Evolutionary conservation across 2,113 vertebrate genomes (phyloP).

Genomic region (Ciconia maguari): DNA sequence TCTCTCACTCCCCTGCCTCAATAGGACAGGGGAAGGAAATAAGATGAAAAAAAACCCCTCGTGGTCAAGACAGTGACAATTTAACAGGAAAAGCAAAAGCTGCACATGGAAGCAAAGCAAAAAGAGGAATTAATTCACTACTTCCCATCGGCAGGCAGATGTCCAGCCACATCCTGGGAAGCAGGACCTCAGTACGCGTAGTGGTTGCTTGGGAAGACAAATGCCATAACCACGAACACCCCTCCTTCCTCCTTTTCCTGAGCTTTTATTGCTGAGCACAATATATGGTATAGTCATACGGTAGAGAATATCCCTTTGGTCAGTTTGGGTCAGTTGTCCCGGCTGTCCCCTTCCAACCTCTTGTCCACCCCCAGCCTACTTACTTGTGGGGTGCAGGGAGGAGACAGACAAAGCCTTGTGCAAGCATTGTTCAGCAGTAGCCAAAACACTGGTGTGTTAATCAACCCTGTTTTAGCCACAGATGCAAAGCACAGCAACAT

Average conservation of each 20-base stretch:
- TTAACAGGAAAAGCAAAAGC: background rate
- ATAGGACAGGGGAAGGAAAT: background rate
- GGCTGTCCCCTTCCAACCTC: background rate
- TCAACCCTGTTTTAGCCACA: background rate
- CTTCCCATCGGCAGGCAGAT: background rate
- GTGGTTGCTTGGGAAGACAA: background rate
- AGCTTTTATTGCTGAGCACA: background rate
- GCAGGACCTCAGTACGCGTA: background rate
- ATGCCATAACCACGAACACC: rapidly evolving
- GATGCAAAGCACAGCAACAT: background rate
- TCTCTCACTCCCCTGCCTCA: background rate
- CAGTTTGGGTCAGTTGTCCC: background rate
- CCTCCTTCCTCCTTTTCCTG: background rate
- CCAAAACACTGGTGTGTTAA: background rate
- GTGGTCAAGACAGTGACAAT: background rate
- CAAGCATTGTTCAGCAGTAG: background rate
- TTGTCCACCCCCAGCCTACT: background rate
- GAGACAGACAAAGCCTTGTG: background rate
- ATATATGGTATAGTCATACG: background rate
- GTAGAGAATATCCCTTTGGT: background rate
- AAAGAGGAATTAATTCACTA: background rate
- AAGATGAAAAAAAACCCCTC: background rate
- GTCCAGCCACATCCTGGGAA: background rate
- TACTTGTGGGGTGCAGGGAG: background rate
- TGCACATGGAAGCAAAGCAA: background rate